Conservation (phyloP, 2,888 invertebrate species). For the Sesia bembeciformis region DNA sequence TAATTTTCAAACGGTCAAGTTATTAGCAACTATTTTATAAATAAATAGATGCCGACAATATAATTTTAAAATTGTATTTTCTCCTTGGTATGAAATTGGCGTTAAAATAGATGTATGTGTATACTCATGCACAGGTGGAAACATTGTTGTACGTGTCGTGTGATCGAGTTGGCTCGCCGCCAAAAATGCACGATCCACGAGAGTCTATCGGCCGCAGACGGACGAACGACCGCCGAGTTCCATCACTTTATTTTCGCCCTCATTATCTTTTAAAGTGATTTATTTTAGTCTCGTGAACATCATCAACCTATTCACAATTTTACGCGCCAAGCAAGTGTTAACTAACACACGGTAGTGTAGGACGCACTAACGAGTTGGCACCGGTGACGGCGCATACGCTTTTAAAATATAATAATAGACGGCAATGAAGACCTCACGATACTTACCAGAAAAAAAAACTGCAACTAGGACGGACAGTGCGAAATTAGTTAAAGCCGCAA, state of each 20-base stretch:
- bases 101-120: background rate
- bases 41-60: constrained; percentile 15
- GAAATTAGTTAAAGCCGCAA: constrained; percentile 43
- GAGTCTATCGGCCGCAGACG: constrained; percentile 49
- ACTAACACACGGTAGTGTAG: constrained; percentile 56
- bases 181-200: constrained; percentile 37
- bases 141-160: constrained; percentile 30
- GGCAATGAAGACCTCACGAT: constrained; percentile 56
- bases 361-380: constrained; percentile 58
- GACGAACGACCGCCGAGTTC: constrained; percentile 57
- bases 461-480: constrained; percentile 35
- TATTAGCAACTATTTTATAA: constrained; percentile 16
- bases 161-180: constrained; percentile 56
- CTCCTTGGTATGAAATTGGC: background rate
- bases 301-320: constrained; percentile 37
- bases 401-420: constrained; percentile 13
- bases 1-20: constrained; percentile 25
- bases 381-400: constrained; percentile 28
- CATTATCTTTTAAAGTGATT: constrained; percentile 68
- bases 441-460: constrained; percentile 32
- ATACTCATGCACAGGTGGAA: constrained; percentile 25
- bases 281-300: constrained; percentile 48
- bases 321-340: constrained; percentile 42
- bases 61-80: constrained; percentile 11
- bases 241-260: constrained; percentile 67